Percentiles rank a stretch among this genome's conserved stretches.
Evolutionary conservation across 2,888 invertebrate genomes (phyloP).

Genomic region (Dynastes grantii): DNA sequence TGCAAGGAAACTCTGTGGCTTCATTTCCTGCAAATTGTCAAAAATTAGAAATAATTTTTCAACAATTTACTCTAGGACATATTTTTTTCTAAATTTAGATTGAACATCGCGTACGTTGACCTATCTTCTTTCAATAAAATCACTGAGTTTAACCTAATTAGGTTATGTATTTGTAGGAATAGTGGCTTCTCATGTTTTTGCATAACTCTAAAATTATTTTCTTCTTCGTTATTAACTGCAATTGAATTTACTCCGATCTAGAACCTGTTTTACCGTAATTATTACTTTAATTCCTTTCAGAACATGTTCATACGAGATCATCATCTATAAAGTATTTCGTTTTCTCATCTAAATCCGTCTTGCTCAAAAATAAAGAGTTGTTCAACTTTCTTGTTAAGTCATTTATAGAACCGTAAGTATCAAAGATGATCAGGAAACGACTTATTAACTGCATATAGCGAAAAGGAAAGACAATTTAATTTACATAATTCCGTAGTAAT

Average conservation of each 20-base stretch:
- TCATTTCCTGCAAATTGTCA: too few species aligned
- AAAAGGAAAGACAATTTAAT: conserved; percentile 39
- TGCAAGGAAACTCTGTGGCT: too few species aligned
- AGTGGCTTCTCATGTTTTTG: too few species aligned
- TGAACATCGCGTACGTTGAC: too few species aligned
- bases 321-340: conserved; percentile 3
- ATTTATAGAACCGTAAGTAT: not conserved
- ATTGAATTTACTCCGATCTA: not conserved
- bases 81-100: too few species aligned
- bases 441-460: conserved; percentile 28
- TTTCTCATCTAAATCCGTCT: conserved; percentile 9
- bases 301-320: not conserved
- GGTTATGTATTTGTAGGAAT: too few species aligned
- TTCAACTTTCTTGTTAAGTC: conserved; percentile 6
- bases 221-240: too few species aligned
- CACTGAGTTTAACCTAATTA: too few species aligned
- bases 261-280: not conserved
- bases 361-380: conserved; percentile 21
- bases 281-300: not conserved
- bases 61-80: too few species aligned
- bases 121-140: too few species aligned
- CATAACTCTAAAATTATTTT: too few species aligned
- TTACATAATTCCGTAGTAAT: conserved; percentile 57
- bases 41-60: too few species aligned
- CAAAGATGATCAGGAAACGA: conserved; percentile 17